These are phyloP conservation scores for Lordiphosa fenestrarum DNA, from an alignment of 2,888 invertebrate genomes.

Conservation along the genomic window DNA sequence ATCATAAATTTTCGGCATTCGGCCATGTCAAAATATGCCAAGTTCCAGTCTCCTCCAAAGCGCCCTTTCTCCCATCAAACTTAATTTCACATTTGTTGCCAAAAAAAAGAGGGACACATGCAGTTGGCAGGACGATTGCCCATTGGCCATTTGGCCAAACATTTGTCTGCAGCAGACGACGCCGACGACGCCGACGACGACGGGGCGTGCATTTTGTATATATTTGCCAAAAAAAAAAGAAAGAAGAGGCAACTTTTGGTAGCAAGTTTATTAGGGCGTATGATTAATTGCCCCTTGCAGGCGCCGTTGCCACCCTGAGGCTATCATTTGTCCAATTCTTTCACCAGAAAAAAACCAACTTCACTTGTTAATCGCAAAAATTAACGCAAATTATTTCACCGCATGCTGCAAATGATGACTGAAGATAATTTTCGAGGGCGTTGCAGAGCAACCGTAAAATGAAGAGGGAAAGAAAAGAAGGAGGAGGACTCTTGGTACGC, in stretches of 20 bases:
- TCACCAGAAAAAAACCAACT: slow-evolving; percentile 13
- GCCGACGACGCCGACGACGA: slow-evolving; percentile 37
- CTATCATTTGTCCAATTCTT: slow-evolving; percentile 30
- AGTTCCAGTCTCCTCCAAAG: slow-evolving; percentile 26
- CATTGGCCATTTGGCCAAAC: slow-evolving; percentile 66
- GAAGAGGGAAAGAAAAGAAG: background rate
- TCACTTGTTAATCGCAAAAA: slow-evolving; percentile 42
- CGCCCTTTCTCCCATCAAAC: slow-evolving; percentile 32
- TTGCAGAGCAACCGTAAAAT: slow-evolving; percentile 3
- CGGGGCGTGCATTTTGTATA: slow-evolving; percentile 69
- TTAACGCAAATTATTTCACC: slow-evolving; percentile 56
- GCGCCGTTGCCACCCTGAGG: slow-evolving; percentile 33
- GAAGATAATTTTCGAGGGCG: slow-evolving; percentile 24
- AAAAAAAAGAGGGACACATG: slow-evolving; percentile 39
- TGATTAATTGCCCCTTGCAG: slow-evolving; percentile 65
- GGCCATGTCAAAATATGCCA: slow-evolving; percentile 49
- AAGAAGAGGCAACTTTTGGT: slow-evolving; percentile 29
- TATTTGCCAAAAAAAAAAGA: slow-evolving; percentile 59
- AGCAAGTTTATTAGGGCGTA: slow-evolving; percentile 66
- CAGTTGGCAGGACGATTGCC: slow-evolving; percentile 59
- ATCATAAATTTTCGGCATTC: slow-evolving; percentile 50
- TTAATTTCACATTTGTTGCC: slow-evolving; percentile 59
- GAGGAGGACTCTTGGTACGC: background rate
- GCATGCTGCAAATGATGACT: slow-evolving; percentile 45
- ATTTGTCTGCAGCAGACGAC: slow-evolving; percentile 67